Base-by-base conservation (phyloP, 2,113 vertebrate genomes). In the Gasterosteus aculeatus region DNA sequence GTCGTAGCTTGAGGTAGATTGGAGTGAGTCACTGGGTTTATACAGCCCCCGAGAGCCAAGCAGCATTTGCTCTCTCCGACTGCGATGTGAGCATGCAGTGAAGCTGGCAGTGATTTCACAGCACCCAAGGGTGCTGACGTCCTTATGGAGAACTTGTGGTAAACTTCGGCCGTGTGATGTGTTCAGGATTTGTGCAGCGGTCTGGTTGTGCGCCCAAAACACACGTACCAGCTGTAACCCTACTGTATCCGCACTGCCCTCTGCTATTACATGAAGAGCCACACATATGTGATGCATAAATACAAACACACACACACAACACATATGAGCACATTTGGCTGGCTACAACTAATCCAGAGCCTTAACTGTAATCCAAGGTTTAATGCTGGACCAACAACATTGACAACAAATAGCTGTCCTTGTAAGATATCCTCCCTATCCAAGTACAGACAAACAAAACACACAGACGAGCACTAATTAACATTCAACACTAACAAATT, bases 111-210 rank as follows among this genome's bases (percentile, higher is more conserved):
- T 42, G 72, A 73, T 73, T 87, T 85, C 83, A 71, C 79, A 86
- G 82, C 69, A 64, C 83, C 83, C 75, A 16, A 49, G 80, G 85
- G 77, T 67, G 82, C 83, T 92, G 88, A 92, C 84, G 89, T 93
- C 89, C 89, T 76, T n/a, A 44, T 14, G 3, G 84, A 81, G 91
- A 84, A 81, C 82, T 82, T 91, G 90, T 41, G 88, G 92, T 78
- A 75, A 56, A 74, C 77, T 80, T 19, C 31, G 41, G 72, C 75
- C 75, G 75, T 92, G 84, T 93, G 90, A 93, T 93, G 85, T 92
- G 87, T 90, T 89, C 84, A 78, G 26, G 76, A 82, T 83, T 73
- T 59, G 66, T 19, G 72, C 83, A 41, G 78, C 44, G 85, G 86
- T 89, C 83, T 90, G 87, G 85, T 89, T 3, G 49, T 18, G 44